Base-by-base conservation (phyloP, 2,888 invertebrate species). In the Aspidapion aeneum region DNA sequence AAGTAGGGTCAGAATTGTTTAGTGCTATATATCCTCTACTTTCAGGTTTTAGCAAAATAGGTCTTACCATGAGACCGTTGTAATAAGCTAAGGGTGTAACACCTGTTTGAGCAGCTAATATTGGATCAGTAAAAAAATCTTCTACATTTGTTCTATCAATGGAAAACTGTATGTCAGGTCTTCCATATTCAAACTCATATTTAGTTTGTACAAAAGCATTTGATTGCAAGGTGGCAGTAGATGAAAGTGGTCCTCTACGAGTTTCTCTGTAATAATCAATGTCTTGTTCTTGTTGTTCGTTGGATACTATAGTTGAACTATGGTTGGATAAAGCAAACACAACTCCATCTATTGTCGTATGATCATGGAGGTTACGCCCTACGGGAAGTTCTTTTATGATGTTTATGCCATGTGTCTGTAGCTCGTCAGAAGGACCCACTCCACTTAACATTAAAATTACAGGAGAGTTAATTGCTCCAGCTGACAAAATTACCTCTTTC, bases 281-380 rank as follows among this genome's bases (percentile, higher is more conserved):
- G 74, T 85, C 84, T 50, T 77, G 67, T 21, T 80, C 65, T 21
- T 82, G 71, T 72, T 83, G 76, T 3, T 81, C 72, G 18, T 76
- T 76, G 67, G 70, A 71, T 0, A 82, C 78, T 59, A 77, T 70
- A 2, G 86, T 86, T 0, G 84, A 80, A 0, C 85, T 83, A 75
- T 83, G 80, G 70, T 87, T 86, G 1, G 82, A 81, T 16, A 89
- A 72, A 1, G 82, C 81, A 63, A 87, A 75, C 0, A 85, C 72
- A 1, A 87, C 77, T 1, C 84, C 85, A 69, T 86, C 85, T 5
- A 85, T 83, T 0, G 90, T 90, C 0, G 90, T 83, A 73, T 92
- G 91, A 73, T 91, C 89, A 73, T 90, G 90, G 1, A 92, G 79
- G 76, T 92, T 92, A 68, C 83, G 80, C 0, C 92, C 91, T 0